A percentile compares a stretch with the other conserved stretches of the same genome.
Evolutionary conservation across 2,888 invertebrate genomes (phyloP).

Genomic region (Onchidella celtica): DNA sequence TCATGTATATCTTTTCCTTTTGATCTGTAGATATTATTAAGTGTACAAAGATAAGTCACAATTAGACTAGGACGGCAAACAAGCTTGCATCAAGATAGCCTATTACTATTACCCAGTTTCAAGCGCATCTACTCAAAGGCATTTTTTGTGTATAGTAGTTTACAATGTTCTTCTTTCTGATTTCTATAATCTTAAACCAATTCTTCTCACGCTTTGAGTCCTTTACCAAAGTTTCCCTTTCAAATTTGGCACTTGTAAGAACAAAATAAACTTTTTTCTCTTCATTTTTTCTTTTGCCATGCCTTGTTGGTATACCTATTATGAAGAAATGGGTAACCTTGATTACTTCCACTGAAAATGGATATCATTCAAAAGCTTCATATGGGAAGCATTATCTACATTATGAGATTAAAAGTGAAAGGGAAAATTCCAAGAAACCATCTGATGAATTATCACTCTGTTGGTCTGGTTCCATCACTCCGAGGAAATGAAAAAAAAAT

Average conservation of each 20-base stretch:
- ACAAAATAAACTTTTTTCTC: constrained; percentile 25
- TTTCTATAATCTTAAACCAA: not conserved
- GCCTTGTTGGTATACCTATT: not conserved
- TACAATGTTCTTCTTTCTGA: not conserved
- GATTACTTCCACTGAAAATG: too few relatives aligned
- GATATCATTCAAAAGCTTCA: too few relatives aligned
- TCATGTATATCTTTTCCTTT: not conserved
- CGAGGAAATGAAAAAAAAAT: too few relatives aligned
- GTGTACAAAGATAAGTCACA: not conserved
- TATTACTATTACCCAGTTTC: not conserved
- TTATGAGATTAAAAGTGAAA: too few relatives aligned
- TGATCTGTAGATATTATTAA: not conserved
- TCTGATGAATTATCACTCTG: too few relatives aligned
- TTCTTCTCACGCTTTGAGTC: not conserved
- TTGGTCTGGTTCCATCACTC: too few relatives aligned
- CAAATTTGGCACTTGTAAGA: constrained; percentile 27
- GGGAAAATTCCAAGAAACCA: too few relatives aligned
- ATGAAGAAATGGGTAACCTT: not conserved
- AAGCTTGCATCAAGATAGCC: not conserved
- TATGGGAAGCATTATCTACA: too few relatives aligned
- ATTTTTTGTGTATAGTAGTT: constrained; percentile 13
- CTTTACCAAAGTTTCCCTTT: constrained; percentile 1
- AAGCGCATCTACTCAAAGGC: not conserved
- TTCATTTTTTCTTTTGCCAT: constrained; percentile 24
- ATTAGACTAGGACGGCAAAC: not conserved